Percentiles rank a stretch among this genome's conserved stretches.
These are phyloP conservation scores for Gallirallus australis DNA, from an alignment of 2,797 vertebrate genomes.

Conservation along the genomic window DNA sequence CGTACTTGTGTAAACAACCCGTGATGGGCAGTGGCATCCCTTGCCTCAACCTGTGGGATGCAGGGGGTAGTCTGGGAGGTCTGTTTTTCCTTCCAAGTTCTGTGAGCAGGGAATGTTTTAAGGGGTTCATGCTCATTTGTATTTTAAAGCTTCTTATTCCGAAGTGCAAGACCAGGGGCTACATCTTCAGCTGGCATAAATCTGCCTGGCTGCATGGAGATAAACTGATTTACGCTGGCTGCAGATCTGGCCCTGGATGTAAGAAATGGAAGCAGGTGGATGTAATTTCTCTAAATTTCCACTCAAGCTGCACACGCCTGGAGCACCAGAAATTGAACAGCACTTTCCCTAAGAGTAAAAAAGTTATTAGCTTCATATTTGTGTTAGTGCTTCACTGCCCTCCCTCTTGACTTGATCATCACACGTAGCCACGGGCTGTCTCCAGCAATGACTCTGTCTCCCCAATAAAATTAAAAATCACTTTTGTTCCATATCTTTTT, in stretches of 20 bases:
- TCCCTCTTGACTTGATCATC: slow-evolving; percentile 54
- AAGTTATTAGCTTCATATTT: slow-evolving; percentile 77
- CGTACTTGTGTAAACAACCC: rapidly evolving
- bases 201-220: slow-evolving; percentile 26
- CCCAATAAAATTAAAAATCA: slow-evolving; percentile 79
- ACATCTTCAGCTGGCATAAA: slow-evolving; percentile 47
- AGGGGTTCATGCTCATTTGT: slow-evolving; percentile 67
- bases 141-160: slow-evolving; percentile 69
- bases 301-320: slow-evolving; percentile 62
- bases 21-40: rapidly evolving
- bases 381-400: slow-evolving; percentile 54
- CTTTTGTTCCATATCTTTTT: slow-evolving; percentile 70
- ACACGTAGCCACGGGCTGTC: slow-evolving; percentile 70
- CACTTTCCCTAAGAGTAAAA: slow-evolving; percentile 70
- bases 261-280: slow-evolving; percentile 64
- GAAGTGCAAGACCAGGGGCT: slow-evolving; percentile 48
- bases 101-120: background rate
- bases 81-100: background rate
- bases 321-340: slow-evolving; percentile 70
- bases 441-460: slow-evolving; percentile 67
- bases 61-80: background rate
- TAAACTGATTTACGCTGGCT: slow-evolving; percentile 53
- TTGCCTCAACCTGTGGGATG: background rate
- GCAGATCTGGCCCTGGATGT: slow-evolving; percentile 46
- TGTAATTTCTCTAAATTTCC: slow-evolving; percentile 69